Conservation (phyloP, 2,113 vertebrate species). For the Anoura caudifer region DNA sequence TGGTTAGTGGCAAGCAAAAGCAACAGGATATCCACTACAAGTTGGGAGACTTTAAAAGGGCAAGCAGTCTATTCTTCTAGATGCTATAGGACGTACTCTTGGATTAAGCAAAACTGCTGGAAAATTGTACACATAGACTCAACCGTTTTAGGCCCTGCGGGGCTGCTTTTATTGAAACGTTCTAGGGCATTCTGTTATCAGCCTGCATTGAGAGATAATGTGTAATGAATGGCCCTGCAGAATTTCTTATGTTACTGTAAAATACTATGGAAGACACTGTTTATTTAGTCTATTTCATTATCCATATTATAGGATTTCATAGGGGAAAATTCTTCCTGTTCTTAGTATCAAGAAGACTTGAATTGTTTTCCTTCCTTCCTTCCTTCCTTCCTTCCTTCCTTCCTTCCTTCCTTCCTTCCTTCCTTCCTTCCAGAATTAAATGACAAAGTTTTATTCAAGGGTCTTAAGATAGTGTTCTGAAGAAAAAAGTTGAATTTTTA, state of each 20-base stretch:
- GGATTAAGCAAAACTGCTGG: not conserved
- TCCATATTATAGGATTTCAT: not conserved
- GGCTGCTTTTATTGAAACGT: not conserved
- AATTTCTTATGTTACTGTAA: not conserved
- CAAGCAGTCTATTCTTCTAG: not conserved
- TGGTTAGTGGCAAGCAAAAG: not conserved
- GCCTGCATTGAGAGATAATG: not conserved
- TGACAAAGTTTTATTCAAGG: too few relatives aligned
- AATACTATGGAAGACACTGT: not conserved
- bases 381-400: too few relatives aligned
- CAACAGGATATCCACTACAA: not conserved
- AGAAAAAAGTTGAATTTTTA: too few relatives aligned
- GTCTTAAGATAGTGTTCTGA: too few relatives aligned
- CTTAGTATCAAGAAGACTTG: not conserved
- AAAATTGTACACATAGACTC: not conserved
- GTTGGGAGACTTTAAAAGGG: not conserved
- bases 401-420: too few relatives aligned
- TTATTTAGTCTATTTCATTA: not conserved
- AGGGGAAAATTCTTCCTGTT: not conserved
- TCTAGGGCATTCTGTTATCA: not conserved
- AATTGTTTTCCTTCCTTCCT: not conserved
- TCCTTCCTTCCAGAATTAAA: too few relatives aligned
- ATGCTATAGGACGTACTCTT: not conserved
- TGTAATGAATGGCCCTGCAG: not conserved
- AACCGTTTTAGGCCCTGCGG: not conserved